A percentile compares a stretch with the other conserved stretches of the same genome.
Conservation (phyloP, 1,140 invertebrate species). For the Whitmania pigra region DNA sequence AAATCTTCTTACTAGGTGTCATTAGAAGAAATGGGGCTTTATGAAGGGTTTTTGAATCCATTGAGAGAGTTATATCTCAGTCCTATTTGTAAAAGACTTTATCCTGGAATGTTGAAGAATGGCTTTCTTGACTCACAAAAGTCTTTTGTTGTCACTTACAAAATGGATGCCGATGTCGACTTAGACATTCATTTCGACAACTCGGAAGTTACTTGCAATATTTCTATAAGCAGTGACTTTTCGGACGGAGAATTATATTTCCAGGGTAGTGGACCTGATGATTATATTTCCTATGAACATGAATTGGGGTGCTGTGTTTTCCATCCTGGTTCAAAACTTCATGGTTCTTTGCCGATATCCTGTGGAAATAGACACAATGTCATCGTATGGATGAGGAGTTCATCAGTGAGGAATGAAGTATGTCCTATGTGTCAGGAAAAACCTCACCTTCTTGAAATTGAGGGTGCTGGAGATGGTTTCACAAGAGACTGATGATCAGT, state of each 20-base stretch:
- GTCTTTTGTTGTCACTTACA: slow-evolving; percentile 43
- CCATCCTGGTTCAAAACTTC: slow-evolving; percentile 42
- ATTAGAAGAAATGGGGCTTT: slow-evolving; percentile 34
- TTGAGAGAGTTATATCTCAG: slow-evolving; percentile 37
- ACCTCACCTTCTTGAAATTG: slow-evolving; percentile 33
- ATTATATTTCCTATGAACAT: slow-evolving; percentile 28
- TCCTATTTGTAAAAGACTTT: slow-evolving; percentile 37
- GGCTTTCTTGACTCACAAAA: slow-evolving; percentile 42
- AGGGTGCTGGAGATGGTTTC: slow-evolving; percentile 42
- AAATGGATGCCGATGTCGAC: slow-evolving; percentile 37
- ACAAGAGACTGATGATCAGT: slow-evolving; percentile 23
- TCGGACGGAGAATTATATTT: slow-evolving; percentile 41
- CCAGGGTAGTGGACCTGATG: slow-evolving; percentile 26
- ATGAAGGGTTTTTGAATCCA: slow-evolving; percentile 37
- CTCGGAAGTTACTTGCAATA: slow-evolving; percentile 44
- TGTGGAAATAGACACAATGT: slow-evolving; percentile 41
- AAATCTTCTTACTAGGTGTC: slow-evolving; percentile 6
- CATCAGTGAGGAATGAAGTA: slow-evolving; percentile 36
- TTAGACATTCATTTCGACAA: slow-evolving; percentile 45
- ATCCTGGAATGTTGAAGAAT: slow-evolving; percentile 34
- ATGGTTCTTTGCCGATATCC: slow-evolving; percentile 40
- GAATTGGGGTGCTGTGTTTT: slow-evolving; percentile 34
- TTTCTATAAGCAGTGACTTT: slow-evolving; percentile 37
- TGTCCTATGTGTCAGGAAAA: slow-evolving; percentile 43
- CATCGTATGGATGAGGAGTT: slow-evolving; percentile 44